A percentile compares a stretch with the other conserved stretches of the same genome.
Evolutionary conservation across 2,797 vertebrate genomes (phyloP).

Genomic region (Rhynchotus rufescens): DNA sequence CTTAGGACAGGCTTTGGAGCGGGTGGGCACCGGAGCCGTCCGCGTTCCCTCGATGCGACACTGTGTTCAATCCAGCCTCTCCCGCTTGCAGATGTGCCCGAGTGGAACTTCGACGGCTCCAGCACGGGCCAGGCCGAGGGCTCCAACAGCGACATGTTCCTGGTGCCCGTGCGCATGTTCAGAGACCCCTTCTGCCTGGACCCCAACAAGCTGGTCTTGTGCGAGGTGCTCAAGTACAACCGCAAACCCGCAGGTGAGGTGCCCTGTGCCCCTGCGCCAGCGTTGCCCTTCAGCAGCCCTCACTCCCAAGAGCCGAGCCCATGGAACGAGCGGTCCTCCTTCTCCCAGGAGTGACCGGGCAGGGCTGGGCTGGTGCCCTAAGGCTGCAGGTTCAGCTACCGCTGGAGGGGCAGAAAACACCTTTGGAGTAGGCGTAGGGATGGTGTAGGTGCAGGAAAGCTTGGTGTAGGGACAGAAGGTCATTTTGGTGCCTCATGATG

Average conservation of each 20-base stretch:
- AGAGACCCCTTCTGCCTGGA: slow-evolving; percentile 88
- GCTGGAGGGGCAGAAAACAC: neutral
- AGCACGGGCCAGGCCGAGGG: slow-evolving; percentile 85
- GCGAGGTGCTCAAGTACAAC: slow-evolving; percentile 89
- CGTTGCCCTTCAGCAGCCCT: accelerated
- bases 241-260: slow-evolving; percentile 82
- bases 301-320: accelerated
- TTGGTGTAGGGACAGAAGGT: neutral
- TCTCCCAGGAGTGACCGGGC: too few species aligned
- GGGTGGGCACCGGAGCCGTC: too few species aligned
- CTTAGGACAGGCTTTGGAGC: too few species aligned
- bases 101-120: slow-evolving; percentile 91
- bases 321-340: too few species aligned
- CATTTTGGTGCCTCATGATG: accelerated
- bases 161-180: slow-evolving; percentile 87
- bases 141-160: slow-evolving; percentile 90
- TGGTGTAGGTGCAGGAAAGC: too few species aligned
- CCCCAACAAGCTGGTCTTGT: slow-evolving; percentile 92
- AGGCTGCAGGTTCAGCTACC: neutral
- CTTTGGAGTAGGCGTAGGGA: too few species aligned
- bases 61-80: neutral
- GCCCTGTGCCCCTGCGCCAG: neutral
- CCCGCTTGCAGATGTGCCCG: slow-evolving; percentile 83
- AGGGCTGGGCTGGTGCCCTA: neutral
- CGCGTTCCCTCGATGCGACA: neutral